A percentile compares a stretch with the other conserved stretches of the same genome.
phyloP scores from a whole-genome alignment of 2,797 vertebrate genomes.

The Pangasius larnaudii region DNA sequence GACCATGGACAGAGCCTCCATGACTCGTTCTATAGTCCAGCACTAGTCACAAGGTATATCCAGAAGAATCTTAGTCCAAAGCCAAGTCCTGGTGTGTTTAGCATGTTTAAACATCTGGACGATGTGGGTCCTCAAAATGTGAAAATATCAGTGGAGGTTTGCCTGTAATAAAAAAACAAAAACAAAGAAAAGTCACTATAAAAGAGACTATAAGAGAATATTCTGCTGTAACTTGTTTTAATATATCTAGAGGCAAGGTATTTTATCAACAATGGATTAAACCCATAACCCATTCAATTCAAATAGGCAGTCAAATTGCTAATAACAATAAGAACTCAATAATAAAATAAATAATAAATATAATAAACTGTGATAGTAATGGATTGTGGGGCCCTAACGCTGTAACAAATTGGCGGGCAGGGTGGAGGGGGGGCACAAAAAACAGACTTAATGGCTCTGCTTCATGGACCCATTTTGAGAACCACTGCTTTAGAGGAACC shows the following conservation, averaged over 20 bases:
- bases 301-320: neutral
- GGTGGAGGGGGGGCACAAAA: neutral
- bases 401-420: too few relatives aligned
- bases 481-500: neutral
- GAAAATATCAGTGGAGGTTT: constrained; percentile 33
- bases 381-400: neutral
- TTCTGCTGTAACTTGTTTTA: neutral
- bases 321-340: neutral
- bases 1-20: constrained; percentile 73
- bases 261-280: neutral
- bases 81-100: constrained; percentile 63
- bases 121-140: neutral
- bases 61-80: constrained; percentile 67
- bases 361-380: neutral
- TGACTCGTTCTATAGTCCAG: constrained; percentile 69
- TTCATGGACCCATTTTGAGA: neutral
- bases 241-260: neutral
- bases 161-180: constrained; percentile 28
- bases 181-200: neutral
- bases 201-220: neutral
- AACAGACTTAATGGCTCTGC: neutral
- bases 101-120: constrained; percentile 58
- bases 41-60: constrained; percentile 71
- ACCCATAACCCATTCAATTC: neutral
- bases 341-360: neutral